Percentiles rank a stretch among this genome's conserved stretches.
phyloP scores from a whole-genome alignment of 1,140 invertebrate species.

The Anoplolepis gracilipes region DNA sequence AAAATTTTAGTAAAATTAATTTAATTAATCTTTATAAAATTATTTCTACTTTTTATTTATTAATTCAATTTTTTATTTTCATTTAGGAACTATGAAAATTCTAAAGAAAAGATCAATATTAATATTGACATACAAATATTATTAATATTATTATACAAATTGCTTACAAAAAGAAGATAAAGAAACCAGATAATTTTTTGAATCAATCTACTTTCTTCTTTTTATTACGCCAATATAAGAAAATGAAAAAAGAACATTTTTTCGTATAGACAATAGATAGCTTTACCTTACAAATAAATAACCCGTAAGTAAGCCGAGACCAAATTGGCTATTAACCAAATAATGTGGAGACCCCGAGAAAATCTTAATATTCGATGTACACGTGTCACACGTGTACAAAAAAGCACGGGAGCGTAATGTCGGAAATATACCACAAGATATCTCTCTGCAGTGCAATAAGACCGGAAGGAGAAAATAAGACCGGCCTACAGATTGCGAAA shows the following conservation, averaged over 20 bases:
- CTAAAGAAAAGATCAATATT: background rate
- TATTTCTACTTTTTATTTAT: no score
- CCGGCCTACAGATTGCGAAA: background rate
- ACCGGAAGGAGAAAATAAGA: background rate
- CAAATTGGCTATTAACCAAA: constrained; percentile 50
- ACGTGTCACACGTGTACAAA: background rate
- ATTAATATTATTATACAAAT: no score
- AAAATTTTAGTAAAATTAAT: no score
- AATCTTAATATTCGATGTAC: background rate
- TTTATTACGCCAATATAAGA: background rate
- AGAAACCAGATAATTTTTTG: background rate
- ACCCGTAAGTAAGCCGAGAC: background rate
- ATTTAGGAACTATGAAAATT: background rate
- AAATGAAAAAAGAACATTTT: background rate
- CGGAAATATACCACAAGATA: background rate
- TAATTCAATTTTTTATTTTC: background rate
- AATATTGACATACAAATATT: no score
- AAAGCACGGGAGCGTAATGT: background rate
- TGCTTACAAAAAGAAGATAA: background rate
- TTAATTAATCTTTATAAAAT: no score
- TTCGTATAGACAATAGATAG: background rate
- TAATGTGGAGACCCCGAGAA: background rate
- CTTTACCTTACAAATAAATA: background rate
- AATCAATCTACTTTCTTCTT: background rate
- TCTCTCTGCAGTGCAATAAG: background rate